phyloP scores from a whole-genome alignment of 2,797 vertebrate species.

The Sebastes wilsoni region DNA sequence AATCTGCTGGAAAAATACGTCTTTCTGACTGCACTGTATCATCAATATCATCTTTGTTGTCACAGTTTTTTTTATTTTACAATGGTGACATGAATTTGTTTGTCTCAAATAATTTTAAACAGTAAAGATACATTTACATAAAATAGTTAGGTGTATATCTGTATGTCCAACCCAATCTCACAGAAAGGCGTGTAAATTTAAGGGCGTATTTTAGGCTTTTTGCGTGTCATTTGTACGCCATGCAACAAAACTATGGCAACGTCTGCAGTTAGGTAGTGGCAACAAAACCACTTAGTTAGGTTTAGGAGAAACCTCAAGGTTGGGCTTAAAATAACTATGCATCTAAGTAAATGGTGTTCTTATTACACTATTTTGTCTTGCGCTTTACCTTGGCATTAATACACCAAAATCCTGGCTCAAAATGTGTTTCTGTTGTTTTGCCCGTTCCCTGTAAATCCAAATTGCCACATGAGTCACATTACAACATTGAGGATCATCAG shows the following conservation, averaged over 20 bases:
- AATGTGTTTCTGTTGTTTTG: background rate
- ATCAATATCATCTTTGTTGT: background rate
- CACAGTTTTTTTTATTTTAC: background rate
- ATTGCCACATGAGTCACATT: background rate
- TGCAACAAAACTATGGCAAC: too few relatives aligned
- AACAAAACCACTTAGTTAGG: too few relatives aligned
- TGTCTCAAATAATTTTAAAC: background rate
- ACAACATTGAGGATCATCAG: background rate
- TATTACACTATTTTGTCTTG: too few relatives aligned
- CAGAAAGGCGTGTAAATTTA: too few relatives aligned
- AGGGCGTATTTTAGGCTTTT: too few relatives aligned
- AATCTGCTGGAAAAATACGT: background rate
- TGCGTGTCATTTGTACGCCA: too few relatives aligned
- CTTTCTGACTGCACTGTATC: background rate
- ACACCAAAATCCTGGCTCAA: background rate
- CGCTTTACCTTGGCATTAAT: too few relatives aligned
- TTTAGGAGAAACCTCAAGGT: too few relatives aligned
- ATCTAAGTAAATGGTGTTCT: too few relatives aligned
- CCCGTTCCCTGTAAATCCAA: background rate
- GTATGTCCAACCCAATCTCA: too few relatives aligned
- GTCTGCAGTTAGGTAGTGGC: too few relatives aligned
- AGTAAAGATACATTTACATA: background rate
- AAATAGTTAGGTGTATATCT: background rate
- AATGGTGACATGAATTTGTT: background rate
- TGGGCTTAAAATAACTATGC: too few relatives aligned